These are phyloP conservation scores for Argyresthia albistria DNA, from an alignment of 2,888 invertebrate species.

Conservation along the genomic window DNA sequence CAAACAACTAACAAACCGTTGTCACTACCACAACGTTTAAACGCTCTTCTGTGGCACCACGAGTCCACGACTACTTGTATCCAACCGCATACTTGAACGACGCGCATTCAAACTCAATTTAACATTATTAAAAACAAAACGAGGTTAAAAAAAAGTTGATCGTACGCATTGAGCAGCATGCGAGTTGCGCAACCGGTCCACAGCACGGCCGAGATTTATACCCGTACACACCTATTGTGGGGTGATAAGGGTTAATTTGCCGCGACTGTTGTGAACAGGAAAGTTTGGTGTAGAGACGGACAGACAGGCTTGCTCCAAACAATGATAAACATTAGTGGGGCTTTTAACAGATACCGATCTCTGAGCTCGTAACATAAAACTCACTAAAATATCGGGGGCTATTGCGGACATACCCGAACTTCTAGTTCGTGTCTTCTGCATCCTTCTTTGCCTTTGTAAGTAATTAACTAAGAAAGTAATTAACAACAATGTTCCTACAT, in stretches of 20 bases:
- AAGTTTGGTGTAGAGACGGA: neutral
- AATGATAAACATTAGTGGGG: constrained; percentile 4
- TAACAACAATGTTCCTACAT: too few species aligned
- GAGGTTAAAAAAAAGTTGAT: neutral
- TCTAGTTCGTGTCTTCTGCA: too few species aligned
- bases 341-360: constrained; percentile 4
- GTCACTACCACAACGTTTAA: neutral
- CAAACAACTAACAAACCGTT: neutral
- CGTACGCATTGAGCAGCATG: neutral
- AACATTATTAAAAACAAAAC: neutral
- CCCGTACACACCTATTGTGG: too few species aligned
- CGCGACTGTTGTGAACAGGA: too few species aligned
- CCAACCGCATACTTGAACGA: neutral
- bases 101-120: neutral
- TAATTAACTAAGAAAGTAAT: too few species aligned
- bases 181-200: constrained; percentile 3
- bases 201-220: neutral
- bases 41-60: neutral
- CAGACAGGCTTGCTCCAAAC: constrained; percentile 2
- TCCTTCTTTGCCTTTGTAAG: too few species aligned
- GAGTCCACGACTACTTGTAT: neutral
- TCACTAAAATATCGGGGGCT: neutral
- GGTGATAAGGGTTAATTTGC: too few species aligned
- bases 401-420: neutral
- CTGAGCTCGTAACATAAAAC: neutral